A percentile compares a stretch with the other conserved stretches of the same genome.
These are phyloP conservation scores for Epicampocera succincta DNA, from an alignment of 2,888 invertebrate genomes.

Conservation along the genomic window DNA sequence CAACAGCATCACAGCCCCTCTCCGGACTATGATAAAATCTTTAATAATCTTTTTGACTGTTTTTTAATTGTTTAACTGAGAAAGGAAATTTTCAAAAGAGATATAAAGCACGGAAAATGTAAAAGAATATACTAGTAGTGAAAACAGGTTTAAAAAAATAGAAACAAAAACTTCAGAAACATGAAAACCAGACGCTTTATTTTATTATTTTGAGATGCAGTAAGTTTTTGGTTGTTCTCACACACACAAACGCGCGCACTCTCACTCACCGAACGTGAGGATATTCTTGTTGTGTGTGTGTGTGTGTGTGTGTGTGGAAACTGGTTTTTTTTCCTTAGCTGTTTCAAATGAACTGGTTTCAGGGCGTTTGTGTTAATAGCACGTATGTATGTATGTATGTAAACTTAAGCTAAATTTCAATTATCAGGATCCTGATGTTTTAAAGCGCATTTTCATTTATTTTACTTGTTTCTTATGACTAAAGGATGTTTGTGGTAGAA, in stretches of 20 bases:
- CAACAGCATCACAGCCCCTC: too few species aligned
- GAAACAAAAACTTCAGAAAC: slow-evolving; percentile 47
- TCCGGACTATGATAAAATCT: neutral
- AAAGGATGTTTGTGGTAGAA: slow-evolving; percentile 23
- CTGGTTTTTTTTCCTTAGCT: too few species aligned
- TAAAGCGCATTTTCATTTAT: slow-evolving; percentile 22
- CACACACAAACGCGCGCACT: neutral
- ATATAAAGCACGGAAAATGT: neutral
- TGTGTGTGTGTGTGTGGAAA: neutral
- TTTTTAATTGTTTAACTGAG: neutral
- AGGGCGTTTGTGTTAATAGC: neutral
- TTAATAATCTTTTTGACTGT: neutral
- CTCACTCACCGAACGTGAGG: neutral
- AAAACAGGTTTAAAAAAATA: slow-evolving; percentile 5
- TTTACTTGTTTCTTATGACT: slow-evolving; percentile 17
- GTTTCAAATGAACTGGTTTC: neutral
- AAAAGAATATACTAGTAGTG: slow-evolving; percentile 14
- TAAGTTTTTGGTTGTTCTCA: slow-evolving; percentile 36
- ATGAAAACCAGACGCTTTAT: slow-evolving; percentile 65
- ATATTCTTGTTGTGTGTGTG: neutral
- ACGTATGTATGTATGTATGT: too few species aligned
- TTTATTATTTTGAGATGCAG: slow-evolving; percentile 52
- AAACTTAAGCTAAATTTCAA: slow-evolving; percentile 48
- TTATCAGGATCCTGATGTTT: slow-evolving; percentile 52
- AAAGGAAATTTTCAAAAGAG: neutral